Conservation (phyloP, 1,140 invertebrate genomes). For the Trachelipus rathkii region DNA sequence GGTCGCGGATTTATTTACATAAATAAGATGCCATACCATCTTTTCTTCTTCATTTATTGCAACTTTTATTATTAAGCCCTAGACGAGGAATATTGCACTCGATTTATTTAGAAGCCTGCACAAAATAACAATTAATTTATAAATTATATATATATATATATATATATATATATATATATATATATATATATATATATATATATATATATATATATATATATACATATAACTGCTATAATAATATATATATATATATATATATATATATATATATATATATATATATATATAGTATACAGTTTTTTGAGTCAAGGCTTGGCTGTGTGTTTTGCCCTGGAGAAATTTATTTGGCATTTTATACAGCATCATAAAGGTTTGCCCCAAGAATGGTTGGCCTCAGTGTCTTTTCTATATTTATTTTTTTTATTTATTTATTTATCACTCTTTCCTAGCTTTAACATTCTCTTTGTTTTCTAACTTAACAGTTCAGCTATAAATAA, state of each 20-base stretch:
- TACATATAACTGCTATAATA: too few relatives aligned
- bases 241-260: too few relatives aligned
- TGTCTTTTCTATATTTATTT: constrained; percentile 6
- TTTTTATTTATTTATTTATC: background rate
- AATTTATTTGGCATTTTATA: constrained; percentile 26
- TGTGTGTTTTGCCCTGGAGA: constrained; percentile 42
- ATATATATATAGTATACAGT: too few relatives aligned
- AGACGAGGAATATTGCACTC: constrained; percentile 39
- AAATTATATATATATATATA: too few relatives aligned
- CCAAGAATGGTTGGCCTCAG: constrained; percentile 29
- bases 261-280: constrained; percentile 9
- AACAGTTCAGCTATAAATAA: background rate
- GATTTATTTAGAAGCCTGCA: constrained; percentile 42
- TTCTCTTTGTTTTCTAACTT: background rate
- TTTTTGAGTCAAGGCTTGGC: constrained; percentile 44
- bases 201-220: too few relatives aligned
- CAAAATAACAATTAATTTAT: background rate
- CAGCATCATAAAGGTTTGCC: constrained; percentile 32
- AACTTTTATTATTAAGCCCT: constrained; percentile 38
- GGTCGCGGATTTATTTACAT: too few relatives aligned
- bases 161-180: too few relatives aligned
- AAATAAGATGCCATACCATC: too few relatives aligned
- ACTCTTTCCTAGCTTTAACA: background rate
- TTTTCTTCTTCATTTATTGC: background rate
- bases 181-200: too few relatives aligned